These are phyloP conservation scores for Mallotus villosus DNA, from an alignment of 2,797 vertebrate genomes.

Conservation along the genomic window DNA sequence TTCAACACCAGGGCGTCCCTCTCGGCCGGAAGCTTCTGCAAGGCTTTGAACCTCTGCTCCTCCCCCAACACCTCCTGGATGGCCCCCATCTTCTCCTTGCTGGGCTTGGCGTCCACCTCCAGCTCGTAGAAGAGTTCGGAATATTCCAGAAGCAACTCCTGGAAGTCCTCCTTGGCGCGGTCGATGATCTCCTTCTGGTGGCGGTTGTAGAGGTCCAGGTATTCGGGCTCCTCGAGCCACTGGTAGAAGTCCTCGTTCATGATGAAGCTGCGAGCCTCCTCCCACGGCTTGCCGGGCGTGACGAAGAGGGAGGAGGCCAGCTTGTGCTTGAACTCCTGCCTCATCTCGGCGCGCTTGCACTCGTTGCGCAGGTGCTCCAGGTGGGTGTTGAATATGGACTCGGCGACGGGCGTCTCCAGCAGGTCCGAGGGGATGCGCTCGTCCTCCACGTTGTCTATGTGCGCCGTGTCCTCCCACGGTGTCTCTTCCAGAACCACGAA, in stretches of 20 bases:
- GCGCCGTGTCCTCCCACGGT: conserved; percentile 81
- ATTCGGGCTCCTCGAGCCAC: conserved; percentile 83
- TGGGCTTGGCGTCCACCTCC: conserved; percentile 86
- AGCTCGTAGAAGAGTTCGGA: conserved; percentile 88
- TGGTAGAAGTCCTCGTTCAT: conserved; percentile 87
- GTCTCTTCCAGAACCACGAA: conserved; percentile 85
- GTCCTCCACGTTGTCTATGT: conserved; percentile 78
- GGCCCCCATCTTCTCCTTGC: conserved; percentile 89
- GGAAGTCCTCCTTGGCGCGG: conserved; percentile 84
- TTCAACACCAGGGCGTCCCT: conserved; percentile 85
- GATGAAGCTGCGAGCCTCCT: conserved; percentile 86
- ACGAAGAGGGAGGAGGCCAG: conserved; percentile 82
- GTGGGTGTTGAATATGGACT: conserved; percentile 79
- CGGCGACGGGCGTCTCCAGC: conserved; percentile 74
- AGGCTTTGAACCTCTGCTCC: conserved; percentile 82
- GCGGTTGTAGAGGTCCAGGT: conserved; percentile 82
- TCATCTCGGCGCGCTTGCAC: conserved; percentile 79
- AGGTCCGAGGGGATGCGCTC: conserved; percentile 84
- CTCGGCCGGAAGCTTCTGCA: conserved; percentile 86
- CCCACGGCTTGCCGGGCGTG: conserved; percentile 86
- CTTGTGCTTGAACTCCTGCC: conserved; percentile 80
- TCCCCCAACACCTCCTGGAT: conserved; percentile 86
- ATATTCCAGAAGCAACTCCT: conserved; percentile 85
- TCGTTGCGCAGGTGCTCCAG: conserved; percentile 80
- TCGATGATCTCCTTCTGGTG: conserved; percentile 89